Evolutionary conservation across 2,113 vertebrate genomes (phyloP), one percentile per base, ranked within the genome.

Genomic region (Sus scrofa): DNA sequence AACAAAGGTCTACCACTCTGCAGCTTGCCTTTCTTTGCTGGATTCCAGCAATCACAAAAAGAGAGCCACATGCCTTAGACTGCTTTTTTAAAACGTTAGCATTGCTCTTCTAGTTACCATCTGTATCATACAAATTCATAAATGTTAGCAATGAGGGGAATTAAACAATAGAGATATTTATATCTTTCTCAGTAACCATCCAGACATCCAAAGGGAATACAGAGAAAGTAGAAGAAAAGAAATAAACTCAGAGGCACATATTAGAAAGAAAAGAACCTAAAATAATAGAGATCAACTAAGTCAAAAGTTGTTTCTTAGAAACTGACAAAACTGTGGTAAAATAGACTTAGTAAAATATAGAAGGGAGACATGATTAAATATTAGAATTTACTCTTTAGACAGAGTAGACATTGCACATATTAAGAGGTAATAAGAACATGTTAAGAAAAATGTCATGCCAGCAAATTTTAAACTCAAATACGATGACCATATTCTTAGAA

Each of bases 191-290:
- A 79, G 56, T 75, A 81, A 87, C 27, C 91, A 1, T 39, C 22
- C 15, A 86, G 65, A 60, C 20, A 74, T 70, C 22, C 22, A 70
- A 75, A 54, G 37, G 58, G 74, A 67, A 86, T 50, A 83, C 2
- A 96, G 30, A 50, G 50, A 32, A 90, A 30, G 7, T 16, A 91
- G 39, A 60, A 92, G 3, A 86, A 73, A 91, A 14, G 13, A 90
- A 93, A 62, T 78, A 92, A 67, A 81, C 77, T n/a, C 44, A 78
- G 3, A 74, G 13, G 37, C 39, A 37, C 22, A 2, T 83, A 50
- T 54, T 92, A 85, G 32, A 44, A 26, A 94, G 30, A 70, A 82
- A 90, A 95, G 56, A 94, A 96, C 4, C 22, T 60, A 75, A 73
- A 79, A 32, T 52, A 68, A 74, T 62, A 62, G 68, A 89, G 20